Base-by-base conservation (phyloP, 1,140 invertebrate species). In the Eurosta solidaginis region DNA sequence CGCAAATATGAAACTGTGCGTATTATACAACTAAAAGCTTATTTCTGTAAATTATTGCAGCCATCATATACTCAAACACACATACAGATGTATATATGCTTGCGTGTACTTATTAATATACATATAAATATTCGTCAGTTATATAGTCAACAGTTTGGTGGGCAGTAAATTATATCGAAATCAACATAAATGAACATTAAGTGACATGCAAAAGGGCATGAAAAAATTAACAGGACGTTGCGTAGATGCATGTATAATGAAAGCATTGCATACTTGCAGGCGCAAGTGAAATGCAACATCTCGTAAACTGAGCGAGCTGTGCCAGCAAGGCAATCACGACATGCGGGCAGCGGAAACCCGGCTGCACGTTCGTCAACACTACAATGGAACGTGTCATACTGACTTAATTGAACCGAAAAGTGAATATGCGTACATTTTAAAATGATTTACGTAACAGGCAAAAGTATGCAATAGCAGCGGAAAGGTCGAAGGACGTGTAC, bases 321-420 rank as follows among this genome's bases (percentile, higher is more conserved):
- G n/a, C n/a, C n/a, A n/a, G n/a, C n/a, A 17, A 33, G 54, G 14
- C 54, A 14, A 20, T n/a, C 6, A 7, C 29, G 20, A 36, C 10
- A 20, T 68, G 59, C 29, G 7, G 1, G 1, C 14, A 7, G 6
- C 54, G 12, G 25, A 25, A 59, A 52, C 49, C n/a, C 14, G 12
- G 17, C 3, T 14, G 45, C 1, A 22, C 20, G 4, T 2, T 1
- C n/a, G 59, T 29, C 33, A 27, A 6, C 33, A n/a, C n/a, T n/a
- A n/a, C n/a, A n/a, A n/a, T n/a, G n/a, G n/a, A n/a, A n/a, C n/a
- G n/a, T n/a, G n/a, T n/a, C 59, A 33, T 68, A 9, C 33, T 20
- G 29, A 36, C 59, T 68, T 68, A 68, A 68, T 68, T 68, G 59
- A 68, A 68, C 59, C 59, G 59, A 68, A 68, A 20, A 22, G 59